Base-by-base conservation (phyloP, 2,797 vertebrate species). In the Crenichthys baileyi region DNA sequence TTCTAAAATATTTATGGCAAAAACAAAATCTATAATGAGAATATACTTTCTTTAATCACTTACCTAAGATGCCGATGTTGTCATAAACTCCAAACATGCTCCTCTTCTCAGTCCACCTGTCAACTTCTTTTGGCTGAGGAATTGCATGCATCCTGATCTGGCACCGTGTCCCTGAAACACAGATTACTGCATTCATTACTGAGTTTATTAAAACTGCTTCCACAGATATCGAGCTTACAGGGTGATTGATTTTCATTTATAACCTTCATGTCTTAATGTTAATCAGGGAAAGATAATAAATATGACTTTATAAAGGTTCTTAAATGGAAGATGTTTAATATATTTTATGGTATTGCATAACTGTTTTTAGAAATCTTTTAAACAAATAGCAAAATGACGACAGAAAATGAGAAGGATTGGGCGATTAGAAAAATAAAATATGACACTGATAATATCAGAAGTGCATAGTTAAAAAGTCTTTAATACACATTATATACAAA, bases 1-100 rank as follows among this genome's bases (percentile, higher is more conserved):
- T 31, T 5, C 16, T 3, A 41, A 41, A 46, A 68, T 36, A 53
- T 67, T 29, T 53, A 11, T 50, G 31, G 24, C 9, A 15, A 60
- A n/a, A 72, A n/a, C 9, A 60, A 36, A 50, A 50, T 29, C 44
- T n/a, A 75, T 41, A 53, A 24, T 16, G 55, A 36, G 1, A 39
- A 39, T 11, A 67, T 26, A 29, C 13, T 60, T 46, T 11, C 13
- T 29, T 15, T 24, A n/a, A 5, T 53, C 41, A 89, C 77, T 92
- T 86, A 98, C 98, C 98, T 77, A 99, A 89, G 81, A 99, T 98
- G 12, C 97, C 98, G 5, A 99, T 95, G 90, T 99, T 98, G 87
- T 99, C 97, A 81, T 99, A 99, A 22, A 98, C 94, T 1, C 98
- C 98, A 74, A 95, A 99, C 94, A 97, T 94, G 83, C 94, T 96